Evolutionary conservation across 92 coral and sea anemone genomes (phyloP), one percentile per base, ranked within the genome.

Genomic region (Chrysogorgia sp.): DNA sequence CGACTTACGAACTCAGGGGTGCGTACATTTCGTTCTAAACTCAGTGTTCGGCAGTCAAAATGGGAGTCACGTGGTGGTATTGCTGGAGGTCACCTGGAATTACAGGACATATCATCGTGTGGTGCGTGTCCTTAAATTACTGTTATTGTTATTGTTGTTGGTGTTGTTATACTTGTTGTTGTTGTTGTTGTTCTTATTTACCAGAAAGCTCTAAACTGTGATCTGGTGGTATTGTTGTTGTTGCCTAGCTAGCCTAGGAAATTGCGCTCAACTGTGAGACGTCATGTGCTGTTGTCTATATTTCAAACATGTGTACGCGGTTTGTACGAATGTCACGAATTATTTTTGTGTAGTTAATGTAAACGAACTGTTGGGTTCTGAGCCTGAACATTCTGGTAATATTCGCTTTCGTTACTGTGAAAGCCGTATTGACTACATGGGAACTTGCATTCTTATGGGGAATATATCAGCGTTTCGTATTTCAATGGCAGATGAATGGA

Each of bases 21-120:
- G n/a, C 88, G 98, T 31, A 90, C 92, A 70, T 80, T 89, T 29
- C 88, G 86, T 67, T 91, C 94, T 1, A 87, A 87, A 40, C 67
- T 87, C 68, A 91, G 87, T 43, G 84, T 94, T 66, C 82, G 96
- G 20, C 97, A 94, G 67, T 96, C 98, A 9, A 66, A 88, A 10
- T 94, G 89, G 74, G 98, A 92, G 37, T 92, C 98, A 70, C 92
- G 97, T 17, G 92, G 98, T 40, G 98, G 98, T 15, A 94, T 94
- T 26, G 98, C 92, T 9, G 98, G 98, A 7, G 98, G 92, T 47
- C 97, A 94, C 72, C 71, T 88, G 23, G 98, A 94, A 83, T 82
- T 94, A 41, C 89, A 94, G 69, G 98, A 94, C 29, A 81, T 94
- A 50, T 81, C 88, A n/a, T 81, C 91, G 45, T 86, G 86, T 85